phyloP scores from a whole-genome alignment of 1,140 invertebrate species.

The Drosophila micromelanica region DNA sequence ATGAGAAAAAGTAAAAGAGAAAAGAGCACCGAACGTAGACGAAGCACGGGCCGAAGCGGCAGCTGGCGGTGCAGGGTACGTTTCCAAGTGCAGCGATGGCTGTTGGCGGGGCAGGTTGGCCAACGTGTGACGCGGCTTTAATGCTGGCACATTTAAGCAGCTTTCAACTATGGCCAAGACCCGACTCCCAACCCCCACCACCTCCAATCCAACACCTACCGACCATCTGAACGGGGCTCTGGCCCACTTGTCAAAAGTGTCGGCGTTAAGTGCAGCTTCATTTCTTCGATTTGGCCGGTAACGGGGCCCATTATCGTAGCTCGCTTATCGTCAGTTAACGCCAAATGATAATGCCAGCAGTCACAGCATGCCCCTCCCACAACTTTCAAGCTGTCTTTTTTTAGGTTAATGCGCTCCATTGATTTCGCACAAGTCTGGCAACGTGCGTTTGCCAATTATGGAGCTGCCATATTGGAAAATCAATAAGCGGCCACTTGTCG shows the following conservation, averaged over 20 bases:
- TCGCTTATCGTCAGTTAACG: conserved; percentile 60
- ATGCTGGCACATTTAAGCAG: conserved; percentile 45
- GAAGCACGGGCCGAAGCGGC: conserved; percentile 1
- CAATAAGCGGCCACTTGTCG: conserved; percentile 64
- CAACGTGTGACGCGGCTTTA: conserved; percentile 39
- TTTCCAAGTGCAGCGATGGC: conserved; percentile 15
- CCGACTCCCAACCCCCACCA: neutral
- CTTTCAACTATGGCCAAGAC: conserved; percentile 28
- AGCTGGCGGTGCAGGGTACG: conserved; percentile 16
- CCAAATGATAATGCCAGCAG: conserved; percentile 56
- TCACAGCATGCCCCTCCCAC: neutral
- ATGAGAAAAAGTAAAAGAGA: conserved; percentile 25
- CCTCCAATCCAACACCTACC: neutral
- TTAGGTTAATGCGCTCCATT: conserved; percentile 50
- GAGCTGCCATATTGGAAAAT: conserved; percentile 66
- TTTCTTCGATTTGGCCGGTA: conserved; percentile 68
- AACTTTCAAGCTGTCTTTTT: conserved; percentile 7
- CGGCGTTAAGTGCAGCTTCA: conserved; percentile 79
- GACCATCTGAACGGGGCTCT: conserved; percentile 7
- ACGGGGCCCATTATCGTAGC: conserved; percentile 43
- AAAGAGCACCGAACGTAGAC: conserved; percentile 10
- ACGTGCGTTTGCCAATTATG: conserved; percentile 65
- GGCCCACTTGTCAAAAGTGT: conserved; percentile 67
- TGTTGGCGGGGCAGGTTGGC: neutral
- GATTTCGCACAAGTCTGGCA: conserved; percentile 53